A percentile compares a stretch with the other conserved stretches of the same genome.
Evolutionary conservation across 2,113 vertebrate genomes (phyloP).

Genomic region (Meriones unguiculatus): DNA sequence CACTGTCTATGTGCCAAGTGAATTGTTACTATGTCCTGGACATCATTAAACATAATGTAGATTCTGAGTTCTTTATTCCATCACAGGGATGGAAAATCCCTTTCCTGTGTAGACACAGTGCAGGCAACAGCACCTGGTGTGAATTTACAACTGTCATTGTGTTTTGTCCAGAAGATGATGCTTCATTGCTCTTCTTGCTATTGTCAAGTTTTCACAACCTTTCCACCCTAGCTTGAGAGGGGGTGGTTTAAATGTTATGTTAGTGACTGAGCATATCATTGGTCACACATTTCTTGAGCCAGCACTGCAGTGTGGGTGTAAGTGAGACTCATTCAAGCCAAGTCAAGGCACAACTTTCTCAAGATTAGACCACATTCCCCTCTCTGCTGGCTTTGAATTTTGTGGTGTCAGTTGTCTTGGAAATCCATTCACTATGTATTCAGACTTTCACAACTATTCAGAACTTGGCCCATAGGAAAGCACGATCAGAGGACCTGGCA

Average conservation of each 20-base stretch:
- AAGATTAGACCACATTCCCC: background rate
- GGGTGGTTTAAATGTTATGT: background rate
- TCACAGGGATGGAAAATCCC: background rate
- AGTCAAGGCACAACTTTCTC: background rate
- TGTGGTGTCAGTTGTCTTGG: background rate
- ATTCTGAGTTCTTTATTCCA: background rate
- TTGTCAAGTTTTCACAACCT: background rate
- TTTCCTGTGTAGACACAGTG: background rate
- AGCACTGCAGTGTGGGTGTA: background rate
- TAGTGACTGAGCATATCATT: background rate
- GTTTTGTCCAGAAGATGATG: background rate
- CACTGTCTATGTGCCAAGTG: background rate
- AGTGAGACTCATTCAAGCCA: background rate
- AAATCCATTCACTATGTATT: background rate
- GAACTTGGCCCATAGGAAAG: background rate
- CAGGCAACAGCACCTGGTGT: background rate
- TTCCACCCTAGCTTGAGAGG: background rate
- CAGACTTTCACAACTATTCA: background rate
- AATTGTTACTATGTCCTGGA: background rate
- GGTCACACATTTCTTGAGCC: background rate
- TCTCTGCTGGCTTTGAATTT: background rate
- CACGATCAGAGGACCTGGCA: background rate
- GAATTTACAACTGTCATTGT: background rate
- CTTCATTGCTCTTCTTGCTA: background rate
- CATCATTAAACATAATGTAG: background rate